These are phyloP conservation scores for Drosophila ogumai DNA, from an alignment of 1,140 invertebrate species.

Conservation along the genomic window DNA sequence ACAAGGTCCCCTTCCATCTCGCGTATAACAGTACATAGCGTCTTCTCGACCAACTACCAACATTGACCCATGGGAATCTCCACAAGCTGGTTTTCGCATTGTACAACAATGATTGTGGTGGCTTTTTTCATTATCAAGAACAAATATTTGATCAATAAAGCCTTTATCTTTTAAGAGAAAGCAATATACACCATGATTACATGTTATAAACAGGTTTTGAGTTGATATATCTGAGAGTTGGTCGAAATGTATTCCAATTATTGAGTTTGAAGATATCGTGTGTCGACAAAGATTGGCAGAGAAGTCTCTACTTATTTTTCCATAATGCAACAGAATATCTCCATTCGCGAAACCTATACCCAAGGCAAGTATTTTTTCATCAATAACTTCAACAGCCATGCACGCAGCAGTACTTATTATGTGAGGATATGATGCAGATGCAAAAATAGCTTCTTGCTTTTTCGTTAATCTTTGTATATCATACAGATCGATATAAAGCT, in stretches of 20 bases:
- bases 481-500: slow-evolving; percentile 46
- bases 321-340: slow-evolving; percentile 52
- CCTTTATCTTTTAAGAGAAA: slow-evolving; percentile 56
- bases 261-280: slow-evolving; percentile 22
- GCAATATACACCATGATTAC: slow-evolving; percentile 44
- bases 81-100: slow-evolving; percentile 27
- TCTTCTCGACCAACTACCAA: slow-evolving; percentile 63
- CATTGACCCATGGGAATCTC: slow-evolving; percentile 19
- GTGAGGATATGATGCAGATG: slow-evolving; percentile 12
- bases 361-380: slow-evolving; percentile 43
- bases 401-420: slow-evolving; percentile 28
- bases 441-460: slow-evolving; percentile 44
- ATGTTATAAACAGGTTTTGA: slow-evolving; percentile 48
- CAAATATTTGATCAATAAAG: slow-evolving; percentile 13
- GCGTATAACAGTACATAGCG: slow-evolving; percentile 68
- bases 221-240: background rate
- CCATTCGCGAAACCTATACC: slow-evolving; percentile 62
- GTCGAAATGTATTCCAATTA: slow-evolving; percentile 61
- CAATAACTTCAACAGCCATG: slow-evolving; percentile 24
- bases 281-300: slow-evolving; percentile 40
- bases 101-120: slow-evolving; percentile 50
- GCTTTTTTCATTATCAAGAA: slow-evolving; percentile 32
- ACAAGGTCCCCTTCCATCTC: slow-evolving; percentile 62
- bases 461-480: slow-evolving; percentile 46
- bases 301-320: slow-evolving; percentile 42